Evolutionary conservation across 2,113 vertebrate genomes (phyloP), one percentile per base, ranked within the genome.

Genomic region (Motacilla tschutschensis): DNA sequence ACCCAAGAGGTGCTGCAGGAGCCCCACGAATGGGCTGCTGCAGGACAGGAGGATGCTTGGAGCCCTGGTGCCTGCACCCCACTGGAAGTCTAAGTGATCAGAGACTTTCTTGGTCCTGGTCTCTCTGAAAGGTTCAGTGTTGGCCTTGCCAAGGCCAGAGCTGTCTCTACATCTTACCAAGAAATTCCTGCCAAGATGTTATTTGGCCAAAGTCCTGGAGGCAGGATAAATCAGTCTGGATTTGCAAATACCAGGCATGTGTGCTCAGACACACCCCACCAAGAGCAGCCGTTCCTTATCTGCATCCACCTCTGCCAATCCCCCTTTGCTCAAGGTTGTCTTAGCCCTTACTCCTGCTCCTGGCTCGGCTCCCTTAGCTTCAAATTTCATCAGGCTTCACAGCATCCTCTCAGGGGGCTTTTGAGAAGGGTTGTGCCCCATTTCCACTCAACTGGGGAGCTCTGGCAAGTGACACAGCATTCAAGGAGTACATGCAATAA

Each of bases 131-230:
- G 29, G 50, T 53, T 53, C 78, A 79, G n/a, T 21, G 1, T 12
- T 44, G 33, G 83, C 33, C 66, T 88, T 84, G 86, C 71, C 86
- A 91, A 88, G 67, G 48, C 90, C 35, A 59, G 83, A 77, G 86
- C 44, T 72, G 58, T 79, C 43, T 93, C 74, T 81, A 24, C 5
- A 6, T 83, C 80, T 79, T 51, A 87, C 67, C 79, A 91, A 91
- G 67, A 86, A 84, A 73, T 66, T 92, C 53, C 84, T 90, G 90
- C 87, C 90, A 93, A 92, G 72, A 90, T 0, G 0, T 87, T 90
- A 78, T 81, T 94, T 95, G 91, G 94, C 79, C 69, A 48, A 59
- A 83, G 64, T 88, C 69, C 92, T 91, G 69, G n/a, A 87, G 57
- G 75, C 64, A 66, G 79, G 64, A 90, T 88, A 88, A 93, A 82